These are phyloP conservation scores for Bhutanitis thaidina DNA, from an alignment of 2,888 invertebrate genomes.

Conservation along the genomic window DNA sequence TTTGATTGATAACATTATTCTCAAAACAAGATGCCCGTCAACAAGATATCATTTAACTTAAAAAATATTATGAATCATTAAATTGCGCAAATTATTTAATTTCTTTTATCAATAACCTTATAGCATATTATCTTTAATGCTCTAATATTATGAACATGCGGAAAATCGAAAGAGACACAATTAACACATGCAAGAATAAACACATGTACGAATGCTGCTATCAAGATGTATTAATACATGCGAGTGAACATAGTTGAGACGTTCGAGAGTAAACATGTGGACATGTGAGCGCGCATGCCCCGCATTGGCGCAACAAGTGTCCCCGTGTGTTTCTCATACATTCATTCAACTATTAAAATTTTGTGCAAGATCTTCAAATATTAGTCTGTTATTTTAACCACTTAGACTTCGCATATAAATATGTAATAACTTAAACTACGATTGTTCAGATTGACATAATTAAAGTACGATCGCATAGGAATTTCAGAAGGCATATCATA, in stretches of 20 bases:
- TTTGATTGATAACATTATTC: neutral
- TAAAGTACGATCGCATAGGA: too few species aligned
- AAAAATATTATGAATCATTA: too few species aligned
- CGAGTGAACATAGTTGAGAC: slow-evolving; percentile 1
- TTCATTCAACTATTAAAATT: neutral
- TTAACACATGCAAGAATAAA: neutral
- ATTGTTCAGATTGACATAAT: too few species aligned
- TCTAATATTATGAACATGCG: neutral
- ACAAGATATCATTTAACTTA: too few species aligned
- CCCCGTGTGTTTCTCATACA: slow-evolving; percentile 53
- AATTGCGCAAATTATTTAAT: too few species aligned
- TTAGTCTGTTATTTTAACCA: too few species aligned
- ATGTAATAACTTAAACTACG: too few species aligned
- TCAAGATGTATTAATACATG: slow-evolving; percentile 43
- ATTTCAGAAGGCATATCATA: too few species aligned
- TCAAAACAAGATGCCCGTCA: neutral
- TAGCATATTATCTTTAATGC: too few species aligned
- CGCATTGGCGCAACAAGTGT: slow-evolving; percentile 68
- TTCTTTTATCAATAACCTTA: too few species aligned
- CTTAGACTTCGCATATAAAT: too few species aligned
- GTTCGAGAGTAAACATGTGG: slow-evolving; percentile 26
- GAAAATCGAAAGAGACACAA: slow-evolving; percentile 7
- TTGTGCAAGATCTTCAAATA: too few species aligned
- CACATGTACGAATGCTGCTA: slow-evolving; percentile 38
- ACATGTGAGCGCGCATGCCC: slow-evolving; percentile 50